Evolutionary conservation across 2,888 invertebrate species (phyloP), one percentile per base, ranked within the genome.

Genomic region (Caradrina kadenii): DNA sequence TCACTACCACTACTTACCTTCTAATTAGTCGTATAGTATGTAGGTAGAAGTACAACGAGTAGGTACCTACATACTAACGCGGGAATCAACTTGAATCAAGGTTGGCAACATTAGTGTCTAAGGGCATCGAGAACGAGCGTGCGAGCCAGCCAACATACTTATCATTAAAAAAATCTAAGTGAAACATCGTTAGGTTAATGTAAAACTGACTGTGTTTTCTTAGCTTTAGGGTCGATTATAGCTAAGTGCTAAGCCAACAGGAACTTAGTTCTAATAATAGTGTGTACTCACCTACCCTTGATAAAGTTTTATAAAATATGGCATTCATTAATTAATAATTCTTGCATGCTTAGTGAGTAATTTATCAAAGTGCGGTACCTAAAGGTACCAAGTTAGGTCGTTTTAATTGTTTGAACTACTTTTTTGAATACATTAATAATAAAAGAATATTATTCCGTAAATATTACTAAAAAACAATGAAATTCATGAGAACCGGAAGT

Each of bases 191-290:
- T 1, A 4, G 5, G 15, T 31, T 21, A 42, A 45, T 1, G 22
- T 26, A 52, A 56, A 35, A 19, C 35, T 42, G 3, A 31, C n/a
- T 45, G 11, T 67, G 35, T 17, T 4, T 0, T 1, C 5, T 13
- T 10, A 13, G 0, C 0, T 0, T 22, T 56, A 17, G 10, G 5
- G 45, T 58, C 7, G 22, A 62, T 52, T 45, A 39, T 31, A 26
- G 39, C 19, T 56, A 48, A 45, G 6, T 10, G 5, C 13, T 21
- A 17, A n/a, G 11, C 61, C 8, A 67, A 19, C 62, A 58, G 68
- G 68, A 62, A 71, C 35, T 68, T 26, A 15, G 35, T 67, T 58
- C 56, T 62, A 56, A 50, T 56, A 50, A 22, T 42, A 59, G 48
- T 21, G 4, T 10, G 60, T 49, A 49, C 5, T 17, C 42, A 35